A percentile compares a stretch with the other conserved stretches of the same genome.
Conservation (phyloP, 2,797 vertebrate species). For the Choloepus didactylus region DNA sequence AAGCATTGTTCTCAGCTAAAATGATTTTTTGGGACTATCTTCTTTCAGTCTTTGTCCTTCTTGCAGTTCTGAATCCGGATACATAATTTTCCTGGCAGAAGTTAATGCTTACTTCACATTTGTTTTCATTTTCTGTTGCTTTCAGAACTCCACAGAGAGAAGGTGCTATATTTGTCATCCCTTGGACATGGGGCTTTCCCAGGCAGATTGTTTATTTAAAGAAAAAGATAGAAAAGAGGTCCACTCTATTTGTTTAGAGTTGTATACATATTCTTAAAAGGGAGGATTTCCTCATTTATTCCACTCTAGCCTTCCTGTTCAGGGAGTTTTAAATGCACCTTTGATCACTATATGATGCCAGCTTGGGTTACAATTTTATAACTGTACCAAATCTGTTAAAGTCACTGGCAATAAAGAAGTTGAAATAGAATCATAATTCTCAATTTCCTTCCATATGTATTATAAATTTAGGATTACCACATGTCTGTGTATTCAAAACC, state of each 20-base stretch:
- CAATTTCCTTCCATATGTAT: neutral
- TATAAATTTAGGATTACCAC: neutral
- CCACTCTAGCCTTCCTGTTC: slow-evolving; percentile 35
- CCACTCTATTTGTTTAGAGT: slow-evolving; percentile 60
- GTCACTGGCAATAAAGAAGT: neutral
- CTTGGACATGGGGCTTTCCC: slow-evolving; percentile 7
- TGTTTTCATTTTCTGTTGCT: slow-evolving; percentile 79
- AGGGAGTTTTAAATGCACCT: slow-evolving; percentile 39
- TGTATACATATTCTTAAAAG: slow-evolving; percentile 70
- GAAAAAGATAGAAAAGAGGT: slow-evolving; percentile 66
- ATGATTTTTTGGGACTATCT: neutral
- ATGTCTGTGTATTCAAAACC: neutral
- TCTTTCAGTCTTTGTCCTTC: slow-evolving; percentile 56
- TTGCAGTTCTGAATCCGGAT: slow-evolving; percentile 66
- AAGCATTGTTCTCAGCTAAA: slow-evolving; percentile 66
- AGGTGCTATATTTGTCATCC: slow-evolving; percentile 24
- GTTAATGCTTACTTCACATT: slow-evolving; percentile 68
- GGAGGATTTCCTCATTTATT: slow-evolving; percentile 74
- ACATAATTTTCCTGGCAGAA: slow-evolving; percentile 71
- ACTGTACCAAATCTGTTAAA: neutral
- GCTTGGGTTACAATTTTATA: neutral
- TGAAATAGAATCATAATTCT: neutral
- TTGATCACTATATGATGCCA: neutral
- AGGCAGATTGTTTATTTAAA: slow-evolving; percentile 72
- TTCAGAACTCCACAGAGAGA: slow-evolving; percentile 68